Evolutionary conservation across 2,797 vertebrate genomes (phyloP).

Genomic region (Cyprinella venusta): DNA sequence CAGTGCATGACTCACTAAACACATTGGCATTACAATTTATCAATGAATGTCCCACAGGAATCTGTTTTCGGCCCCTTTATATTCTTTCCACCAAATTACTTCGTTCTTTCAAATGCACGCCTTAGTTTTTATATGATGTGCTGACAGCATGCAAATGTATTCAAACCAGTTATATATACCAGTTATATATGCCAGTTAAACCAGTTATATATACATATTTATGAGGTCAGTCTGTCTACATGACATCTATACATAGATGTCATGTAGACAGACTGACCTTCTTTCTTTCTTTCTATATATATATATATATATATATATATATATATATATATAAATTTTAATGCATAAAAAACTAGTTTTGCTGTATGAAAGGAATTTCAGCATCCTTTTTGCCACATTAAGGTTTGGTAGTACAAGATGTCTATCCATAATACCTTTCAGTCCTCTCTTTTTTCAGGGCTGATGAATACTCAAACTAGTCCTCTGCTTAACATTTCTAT

Average conservation of each 20-base stretch:
- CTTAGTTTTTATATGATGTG: neutral
- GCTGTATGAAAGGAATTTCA: too few relatives aligned
- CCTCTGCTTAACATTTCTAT: neutral
- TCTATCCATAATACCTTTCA: neutral
- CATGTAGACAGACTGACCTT: too few relatives aligned
- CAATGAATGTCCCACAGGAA: neutral
- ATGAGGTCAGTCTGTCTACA: too few relatives aligned
- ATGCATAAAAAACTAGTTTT: too few relatives aligned
- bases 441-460: neutral
- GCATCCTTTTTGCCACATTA: neutral
- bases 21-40: neutral
- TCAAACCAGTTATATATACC: neutral
- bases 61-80: neutral
- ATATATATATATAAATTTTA: too few relatives aligned
- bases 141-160: neutral
- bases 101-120: neutral
- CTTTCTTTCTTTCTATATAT: too few relatives aligned
- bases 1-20: neutral
- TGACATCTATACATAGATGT: too few relatives aligned
- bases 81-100: neutral
- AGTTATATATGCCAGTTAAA: too few relatives aligned
- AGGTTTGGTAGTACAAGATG: neutral
- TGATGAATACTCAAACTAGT: constrained; percentile 3
- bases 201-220: too few relatives aligned
- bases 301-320: too few relatives aligned